Conservation (phyloP, 2,113 vertebrate species). For the Eleginops maclovinus region DNA sequence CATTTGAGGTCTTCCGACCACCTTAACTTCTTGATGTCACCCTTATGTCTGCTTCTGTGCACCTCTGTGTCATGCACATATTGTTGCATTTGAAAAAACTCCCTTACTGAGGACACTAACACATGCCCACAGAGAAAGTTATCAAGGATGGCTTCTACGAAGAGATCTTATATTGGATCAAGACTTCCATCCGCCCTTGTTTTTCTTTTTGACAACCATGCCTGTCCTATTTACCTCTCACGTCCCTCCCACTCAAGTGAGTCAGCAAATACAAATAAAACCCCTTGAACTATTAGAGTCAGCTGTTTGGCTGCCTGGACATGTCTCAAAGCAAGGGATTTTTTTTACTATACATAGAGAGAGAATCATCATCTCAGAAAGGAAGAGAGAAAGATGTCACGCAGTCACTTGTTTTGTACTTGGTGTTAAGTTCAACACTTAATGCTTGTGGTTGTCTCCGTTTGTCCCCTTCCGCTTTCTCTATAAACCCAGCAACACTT, state of each 20-base stretch:
- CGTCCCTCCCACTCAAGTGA: conserved; percentile 26
- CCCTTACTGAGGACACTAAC: background rate
- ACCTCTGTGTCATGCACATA: background rate
- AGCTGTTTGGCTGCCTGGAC: conserved; percentile 31
- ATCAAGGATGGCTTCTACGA: background rate
- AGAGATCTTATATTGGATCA: conserved; percentile 16
- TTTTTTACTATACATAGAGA: background rate
- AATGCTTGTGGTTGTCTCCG: conserved; percentile 35
- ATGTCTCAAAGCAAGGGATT: background rate
- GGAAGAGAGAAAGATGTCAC: conserved; percentile 16
- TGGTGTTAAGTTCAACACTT: background rate
- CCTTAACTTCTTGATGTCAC: conserved; percentile 35
- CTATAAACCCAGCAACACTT: conserved; percentile 34
- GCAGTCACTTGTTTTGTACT: conserved; percentile 24
- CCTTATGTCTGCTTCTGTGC: background rate
- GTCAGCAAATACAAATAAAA: background rate
- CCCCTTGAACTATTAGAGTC: background rate
- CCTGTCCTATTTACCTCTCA: background rate
- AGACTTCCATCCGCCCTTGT: background rate
- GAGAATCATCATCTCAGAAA: background rate
- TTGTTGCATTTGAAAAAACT: too few species aligned
- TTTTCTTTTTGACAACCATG: background rate
- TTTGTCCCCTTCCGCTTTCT: conserved; percentile 60
- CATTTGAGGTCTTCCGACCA: conserved; percentile 13
- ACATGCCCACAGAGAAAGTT: background rate